Base-by-base conservation (phyloP, 2,888 invertebrate species). In the Andrena dorsata region DNA sequence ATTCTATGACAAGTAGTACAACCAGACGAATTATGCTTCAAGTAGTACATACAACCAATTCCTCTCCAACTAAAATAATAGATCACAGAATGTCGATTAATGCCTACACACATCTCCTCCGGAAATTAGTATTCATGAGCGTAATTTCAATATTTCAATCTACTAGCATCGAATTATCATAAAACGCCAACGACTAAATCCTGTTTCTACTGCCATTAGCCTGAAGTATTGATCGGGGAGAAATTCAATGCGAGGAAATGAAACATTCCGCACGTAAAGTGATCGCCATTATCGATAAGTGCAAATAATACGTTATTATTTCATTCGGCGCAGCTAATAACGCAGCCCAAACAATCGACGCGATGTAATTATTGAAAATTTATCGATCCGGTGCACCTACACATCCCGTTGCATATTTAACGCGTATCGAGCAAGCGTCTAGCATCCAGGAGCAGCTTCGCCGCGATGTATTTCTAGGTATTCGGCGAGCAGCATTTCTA, bases 301-400 rank as follows among this genome's bases (percentile, higher is more conserved):
- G 28, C 56, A 13, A 20, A 56, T 56, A 35, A 26, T 41, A 23
- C n/a, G 8, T 47, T 41, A 58, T 69, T 53, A 60, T 61, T 71
- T 61, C 71, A 30, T 49, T 28, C 60, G 60, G 41, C 7, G 41
- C 3, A 30, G 41, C 30, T 20, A 56, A 61, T 49, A 61, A 49
- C 23, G n/a, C 8, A 13, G 20, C 20, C 26, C 16, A 61, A 71
- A 61, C 60, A 71, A 30, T 61, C 4, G 30, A 7, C 10, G 49
- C 16, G 58, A n/a, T 60, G 58, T 26, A 47, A 47, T 70, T 70
- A 71, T 61, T 49, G 60, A 60, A 61, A 41, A 30, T n/a, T 30
- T 60, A 70, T 60, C 41, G 41, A 71, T 41, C n/a, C 30, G 23
- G 8, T 2, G 6, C n/a, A 8, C 16, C 32, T 7, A 23, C 41